These are phyloP conservation scores for Papio anubis DNA, from an alignment of 2,113 vertebrate genomes.

Conservation along the genomic window DNA sequence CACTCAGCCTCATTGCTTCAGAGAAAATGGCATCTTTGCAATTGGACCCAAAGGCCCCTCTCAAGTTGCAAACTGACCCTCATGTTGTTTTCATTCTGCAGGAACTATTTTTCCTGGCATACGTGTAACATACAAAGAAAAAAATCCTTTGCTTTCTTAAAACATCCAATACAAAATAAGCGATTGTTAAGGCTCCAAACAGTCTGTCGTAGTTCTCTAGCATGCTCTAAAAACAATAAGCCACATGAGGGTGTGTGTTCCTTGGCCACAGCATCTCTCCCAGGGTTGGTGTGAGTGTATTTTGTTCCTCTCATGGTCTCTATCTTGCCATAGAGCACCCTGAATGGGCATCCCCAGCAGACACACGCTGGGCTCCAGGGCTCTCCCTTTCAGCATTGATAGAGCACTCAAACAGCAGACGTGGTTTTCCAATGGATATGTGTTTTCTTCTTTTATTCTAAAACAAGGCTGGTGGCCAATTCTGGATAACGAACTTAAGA, in stretches of 20 bases:
- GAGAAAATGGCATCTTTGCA: conserved; percentile 57
- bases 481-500: neutral
- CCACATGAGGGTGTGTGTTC: conserved; percentile 58
- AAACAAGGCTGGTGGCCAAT: neutral
- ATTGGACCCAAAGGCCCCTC: conserved; percentile 14
- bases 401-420: neutral
- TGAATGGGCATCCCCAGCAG: neutral
- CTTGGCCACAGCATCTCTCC: conserved; percentile 44
- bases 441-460: neutral
- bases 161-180: conserved; percentile 77
- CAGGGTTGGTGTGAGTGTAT: conserved; percentile 3
- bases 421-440: neutral
- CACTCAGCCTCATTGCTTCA: neutral
- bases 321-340: neutral
- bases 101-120: conserved; percentile 79
- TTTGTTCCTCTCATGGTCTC: conserved; percentile 39
- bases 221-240: conserved; percentile 70
- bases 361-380: neutral
- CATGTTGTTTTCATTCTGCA: conserved; percentile 72
- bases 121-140: conserved; percentile 61
- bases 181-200: conserved; percentile 73
- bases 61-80: conserved; percentile 74
- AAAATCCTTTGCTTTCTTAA: conserved; percentile 62
- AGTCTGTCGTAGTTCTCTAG: conserved; percentile 73
- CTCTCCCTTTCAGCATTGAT: neutral